These are phyloP conservation scores for Speoplatyrhinus poulsoni DNA, from an alignment of 2,113 vertebrate genomes.

Conservation along the genomic window DNA sequence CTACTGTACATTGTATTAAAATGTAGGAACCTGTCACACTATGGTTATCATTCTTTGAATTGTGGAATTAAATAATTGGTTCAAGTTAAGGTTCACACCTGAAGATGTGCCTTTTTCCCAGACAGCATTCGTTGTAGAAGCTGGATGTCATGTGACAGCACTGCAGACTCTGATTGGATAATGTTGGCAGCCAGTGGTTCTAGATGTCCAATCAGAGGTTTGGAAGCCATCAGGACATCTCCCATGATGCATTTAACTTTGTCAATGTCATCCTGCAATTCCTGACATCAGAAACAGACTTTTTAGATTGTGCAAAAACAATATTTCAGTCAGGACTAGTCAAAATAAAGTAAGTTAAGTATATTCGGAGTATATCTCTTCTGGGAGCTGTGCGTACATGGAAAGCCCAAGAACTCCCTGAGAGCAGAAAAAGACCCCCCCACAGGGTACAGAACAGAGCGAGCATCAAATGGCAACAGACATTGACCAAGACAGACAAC, in stretches of 20 bases:
- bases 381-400: no score
- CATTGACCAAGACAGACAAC: not conserved
- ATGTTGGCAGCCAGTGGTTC: constrained; percentile 53
- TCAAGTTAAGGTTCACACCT: constrained; percentile 69
- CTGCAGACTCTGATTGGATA: constrained; percentile 70
- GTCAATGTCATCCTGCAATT: constrained; percentile 70
- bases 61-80: no score
- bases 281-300: constrained; percentile 54
- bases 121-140: constrained; percentile 77
- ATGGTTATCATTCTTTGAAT: no score
- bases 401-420: no score
- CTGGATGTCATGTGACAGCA: constrained; percentile 73
- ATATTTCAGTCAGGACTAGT: no score
- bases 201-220: constrained; percentile 68
- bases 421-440: no score
- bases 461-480: no score
- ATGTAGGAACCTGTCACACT: no score
- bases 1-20: no score
- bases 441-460: no score
- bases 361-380: no score
- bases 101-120: constrained; percentile 70
- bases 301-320: not conserved
- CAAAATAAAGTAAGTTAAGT: not conserved
- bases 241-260: constrained; percentile 60
- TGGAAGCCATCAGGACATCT: constrained; percentile 68